Evolutionary conservation across 2,888 invertebrate species (phyloP).

Genomic region (Lycocerus yunnanus): DNA sequence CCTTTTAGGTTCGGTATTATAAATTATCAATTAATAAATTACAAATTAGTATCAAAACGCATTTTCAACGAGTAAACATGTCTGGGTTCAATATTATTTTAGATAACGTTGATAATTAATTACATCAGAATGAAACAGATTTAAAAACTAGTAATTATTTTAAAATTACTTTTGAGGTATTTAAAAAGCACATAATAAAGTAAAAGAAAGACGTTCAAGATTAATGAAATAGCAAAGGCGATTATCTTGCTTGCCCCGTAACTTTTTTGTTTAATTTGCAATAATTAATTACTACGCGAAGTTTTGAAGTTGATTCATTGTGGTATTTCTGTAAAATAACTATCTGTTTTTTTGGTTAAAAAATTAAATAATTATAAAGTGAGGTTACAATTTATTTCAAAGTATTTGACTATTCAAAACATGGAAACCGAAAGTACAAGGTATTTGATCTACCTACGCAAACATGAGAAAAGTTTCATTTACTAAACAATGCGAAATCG

Average conservation of each 20-base stretch:
- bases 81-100: background rate
- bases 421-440: background rate
- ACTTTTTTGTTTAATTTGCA: background rate
- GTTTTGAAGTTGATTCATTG: background rate
- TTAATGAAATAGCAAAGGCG: background rate
- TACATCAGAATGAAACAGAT: background rate
- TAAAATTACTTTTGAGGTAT: background rate
- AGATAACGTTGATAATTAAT: background rate
- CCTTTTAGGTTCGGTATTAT: background rate
- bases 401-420: background rate
- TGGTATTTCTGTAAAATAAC: background rate
- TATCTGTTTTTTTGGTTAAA: background rate
- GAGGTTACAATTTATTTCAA: background rate
- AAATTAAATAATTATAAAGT: background rate
- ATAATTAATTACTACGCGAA: background rate
- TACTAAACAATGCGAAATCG: background rate
- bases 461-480: background rate
- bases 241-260: background rate
- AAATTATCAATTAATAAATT: background rate
- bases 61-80: background rate
- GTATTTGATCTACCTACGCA: background rate
- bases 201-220: background rate
- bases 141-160: background rate
- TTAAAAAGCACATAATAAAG: background rate
- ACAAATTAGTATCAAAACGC: background rate